Evolutionary conservation across 2,797 vertebrate genomes (phyloP).

Genomic region (Knipowitschia caucasica): DNA sequence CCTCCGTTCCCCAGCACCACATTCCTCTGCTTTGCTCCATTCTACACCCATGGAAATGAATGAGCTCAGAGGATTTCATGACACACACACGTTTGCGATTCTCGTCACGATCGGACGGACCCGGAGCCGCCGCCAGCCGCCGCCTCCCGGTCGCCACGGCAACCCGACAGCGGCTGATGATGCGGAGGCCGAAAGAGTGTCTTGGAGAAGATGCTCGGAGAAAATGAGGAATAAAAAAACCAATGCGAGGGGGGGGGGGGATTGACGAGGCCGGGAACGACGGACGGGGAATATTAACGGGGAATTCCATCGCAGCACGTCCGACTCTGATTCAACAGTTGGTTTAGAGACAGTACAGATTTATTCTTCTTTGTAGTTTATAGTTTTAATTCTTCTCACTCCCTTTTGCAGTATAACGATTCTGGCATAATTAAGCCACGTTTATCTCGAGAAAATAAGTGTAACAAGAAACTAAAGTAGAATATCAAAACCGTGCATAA

Average conservation of each 20-base stretch:
- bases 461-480: no score
- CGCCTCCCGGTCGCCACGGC: constrained; percentile 48
- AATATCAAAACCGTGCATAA: no score
- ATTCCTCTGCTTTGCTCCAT: no score
- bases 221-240: no score
- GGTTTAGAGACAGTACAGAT: background rate
- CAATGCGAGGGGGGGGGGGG: no score
- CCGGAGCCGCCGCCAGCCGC: constrained; percentile 36
- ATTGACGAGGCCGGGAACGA: no score
- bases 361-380: background rate
- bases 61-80: constrained; percentile 4
- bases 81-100: constrained; percentile 48
- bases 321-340: constrained; percentile 3
- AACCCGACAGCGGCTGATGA: constrained; percentile 59
- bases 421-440: no score
- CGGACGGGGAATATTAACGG: no score
- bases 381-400: no score
- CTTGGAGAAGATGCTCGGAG: background rate
- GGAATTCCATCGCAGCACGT: constrained; percentile 4
- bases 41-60: no score
- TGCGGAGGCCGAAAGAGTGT: constrained; percentile 41
- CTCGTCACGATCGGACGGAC: constrained; percentile 41
- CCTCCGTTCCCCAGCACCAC: no score
- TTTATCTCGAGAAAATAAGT: no score
- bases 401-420: background rate